Evolutionary conservation across 2,797 vertebrate genomes (phyloP), one percentile per base, ranked within the genome.

Genomic region (Bovichtus diacanthus): DNA sequence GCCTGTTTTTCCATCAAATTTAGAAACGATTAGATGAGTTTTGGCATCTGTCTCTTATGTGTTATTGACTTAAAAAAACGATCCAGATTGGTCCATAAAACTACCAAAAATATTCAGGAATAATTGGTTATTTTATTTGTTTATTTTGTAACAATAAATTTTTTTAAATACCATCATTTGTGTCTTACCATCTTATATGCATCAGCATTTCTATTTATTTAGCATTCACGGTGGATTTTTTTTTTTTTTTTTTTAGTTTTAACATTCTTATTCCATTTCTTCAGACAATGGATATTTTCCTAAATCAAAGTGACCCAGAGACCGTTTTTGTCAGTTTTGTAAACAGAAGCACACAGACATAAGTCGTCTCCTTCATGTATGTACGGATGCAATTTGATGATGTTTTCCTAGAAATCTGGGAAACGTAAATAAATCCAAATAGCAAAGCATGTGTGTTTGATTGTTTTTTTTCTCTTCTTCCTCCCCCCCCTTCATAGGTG

Each of bases 401-500:
- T 51, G 13, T 1, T 50, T 54, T 15, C 10, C 1, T 16, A 13
- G 4, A 54, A 53, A 27, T 44, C 21, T 29, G 44, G 2, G 29
- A 49, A 12, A 25, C 0, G 0, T 25, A 47, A 80, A 85, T 85
- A 84, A 87, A 88, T 72, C n/a, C 11, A 66, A 70, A 77, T 60
- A 23, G 2, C 39, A 46, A 29, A 49, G 5, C 8, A 43, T 47
- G 0, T 2, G 18, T 16, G 6, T 55, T 21, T 46, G 6, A 8
- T 44, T 64, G 19, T 27, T 15, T 38, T 51, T 51, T 9, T 9
- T 49, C 21, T 23, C 56, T 50, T 39, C 13, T 27, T 15, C 2
- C 49, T 21, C 23, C 56, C 50, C 39, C 13, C 27, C 15, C 2
- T 31, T 43, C 9, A 29, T 47, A 12, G 6, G 1, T 55, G 5